Evolutionary conservation across 2,113 vertebrate species (phyloP).

Genomic region (Burhinus bistriatus): DNA sequence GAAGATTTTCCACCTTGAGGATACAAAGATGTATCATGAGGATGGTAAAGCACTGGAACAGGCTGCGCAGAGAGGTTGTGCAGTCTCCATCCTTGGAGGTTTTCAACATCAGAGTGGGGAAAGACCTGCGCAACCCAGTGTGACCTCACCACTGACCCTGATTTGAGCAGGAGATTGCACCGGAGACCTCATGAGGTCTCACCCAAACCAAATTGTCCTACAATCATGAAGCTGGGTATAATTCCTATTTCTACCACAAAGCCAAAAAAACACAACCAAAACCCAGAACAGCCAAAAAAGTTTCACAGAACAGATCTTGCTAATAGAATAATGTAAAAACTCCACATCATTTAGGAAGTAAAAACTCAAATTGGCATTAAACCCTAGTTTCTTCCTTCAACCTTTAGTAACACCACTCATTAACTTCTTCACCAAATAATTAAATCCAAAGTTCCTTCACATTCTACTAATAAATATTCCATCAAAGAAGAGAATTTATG

Average conservation of each 20-base stretch:
- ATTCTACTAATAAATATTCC: not conserved
- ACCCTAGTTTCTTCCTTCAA: not conserved
- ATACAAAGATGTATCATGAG: rapidly evolving
- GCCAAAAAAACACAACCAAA: not conserved
- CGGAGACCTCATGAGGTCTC: not conserved
- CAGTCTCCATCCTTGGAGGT: not conserved
- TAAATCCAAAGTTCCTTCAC: not conserved
- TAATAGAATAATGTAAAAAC: not conserved
- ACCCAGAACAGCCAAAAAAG: not conserved
- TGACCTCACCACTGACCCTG: not conserved
- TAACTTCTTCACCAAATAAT: not conserved
- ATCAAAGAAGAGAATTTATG: not conserved
- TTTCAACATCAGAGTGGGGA: not conserved
- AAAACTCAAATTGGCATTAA: not conserved
- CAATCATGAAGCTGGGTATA: not conserved
- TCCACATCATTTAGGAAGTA: not conserved
- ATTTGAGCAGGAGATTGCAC: not conserved
- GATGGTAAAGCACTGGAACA: not conserved
- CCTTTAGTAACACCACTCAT: not conserved
- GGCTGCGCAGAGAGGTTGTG: not conserved
- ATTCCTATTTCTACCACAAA: not conserved
- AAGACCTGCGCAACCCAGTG: rapidly evolving
- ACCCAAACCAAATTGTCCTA: not conserved
- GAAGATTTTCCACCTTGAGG: not conserved
- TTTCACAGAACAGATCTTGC: not conserved